Evolutionary conservation across 2,113 vertebrate species (phyloP).

Genomic region (Ornithorhynchus anatinus): DNA sequence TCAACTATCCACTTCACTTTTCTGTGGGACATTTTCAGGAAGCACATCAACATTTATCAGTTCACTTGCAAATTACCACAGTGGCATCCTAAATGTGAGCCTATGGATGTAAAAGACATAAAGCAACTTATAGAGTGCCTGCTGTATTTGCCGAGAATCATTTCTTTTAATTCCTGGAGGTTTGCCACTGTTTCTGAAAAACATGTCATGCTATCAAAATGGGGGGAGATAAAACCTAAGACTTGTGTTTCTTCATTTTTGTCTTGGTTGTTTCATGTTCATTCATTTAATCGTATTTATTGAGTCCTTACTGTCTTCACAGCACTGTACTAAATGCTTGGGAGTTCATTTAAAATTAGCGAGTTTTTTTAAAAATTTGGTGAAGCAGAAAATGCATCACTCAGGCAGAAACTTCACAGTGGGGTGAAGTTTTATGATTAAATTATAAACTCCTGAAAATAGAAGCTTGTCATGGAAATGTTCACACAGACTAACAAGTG

Average conservation of each 20-base stretch:
- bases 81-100: not conserved
- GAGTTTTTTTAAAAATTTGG: slow-evolving; percentile 1
- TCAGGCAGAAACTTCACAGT: slow-evolving; percentile 49
- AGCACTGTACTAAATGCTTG: no score
- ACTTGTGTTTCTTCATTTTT: slow-evolving; percentile 2
- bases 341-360: not conserved
- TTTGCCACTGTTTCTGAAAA: slow-evolving; percentile 22
- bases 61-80: no score
- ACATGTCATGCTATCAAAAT: slow-evolving; percentile 52
- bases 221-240: slow-evolving; percentile 33
- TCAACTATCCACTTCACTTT: no score
- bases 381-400: slow-evolving; percentile 32
- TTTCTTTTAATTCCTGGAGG: slow-evolving; percentile 21
- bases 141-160: slow-evolving; percentile 14
- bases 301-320: no score
- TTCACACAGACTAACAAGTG: slow-evolving; percentile 30
- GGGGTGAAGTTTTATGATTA: slow-evolving; percentile 12
- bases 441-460: slow-evolving; percentile 37
- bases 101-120: slow-evolving; percentile 13
- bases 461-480: slow-evolving; percentile 52
- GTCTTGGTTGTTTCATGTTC: slow-evolving; percentile 10
- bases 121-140: slow-evolving; percentile 42
- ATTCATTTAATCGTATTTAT: no score
- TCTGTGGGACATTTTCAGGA: no score
- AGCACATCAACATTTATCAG: no score